Evolutionary conservation across 2,888 invertebrate species (phyloP).

Genomic region (Apamea monoglypha): DNA sequence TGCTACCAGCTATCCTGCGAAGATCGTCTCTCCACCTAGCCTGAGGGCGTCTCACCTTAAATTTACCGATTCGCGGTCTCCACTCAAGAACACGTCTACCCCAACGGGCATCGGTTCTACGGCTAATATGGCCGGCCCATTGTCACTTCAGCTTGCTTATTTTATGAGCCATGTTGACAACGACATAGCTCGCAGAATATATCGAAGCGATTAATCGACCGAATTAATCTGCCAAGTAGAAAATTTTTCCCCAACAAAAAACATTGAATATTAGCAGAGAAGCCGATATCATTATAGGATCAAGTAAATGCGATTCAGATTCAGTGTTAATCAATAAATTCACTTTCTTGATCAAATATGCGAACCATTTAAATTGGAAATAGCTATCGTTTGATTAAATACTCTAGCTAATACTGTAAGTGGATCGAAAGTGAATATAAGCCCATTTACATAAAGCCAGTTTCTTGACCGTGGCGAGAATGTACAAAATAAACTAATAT

Average conservation of each 20-base stretch:
- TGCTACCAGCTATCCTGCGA: too few species aligned
- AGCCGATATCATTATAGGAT: slow-evolving; percentile 31
- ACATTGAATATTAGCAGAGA: slow-evolving; percentile 27
- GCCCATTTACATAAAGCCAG: not conserved
- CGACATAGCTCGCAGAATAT: too few species aligned
- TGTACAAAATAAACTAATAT: too few species aligned
- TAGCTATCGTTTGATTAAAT: slow-evolving; percentile 61
- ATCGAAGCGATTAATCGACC: too few species aligned
- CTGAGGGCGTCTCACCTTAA: too few species aligned
- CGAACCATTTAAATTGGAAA: slow-evolving; percentile 60
- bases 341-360: slow-evolving; percentile 64
- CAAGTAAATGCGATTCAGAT: slow-evolving; percentile 50
- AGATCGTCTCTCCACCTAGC: too few species aligned
- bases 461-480: not conserved
- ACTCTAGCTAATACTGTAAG: slow-evolving; percentile 52
- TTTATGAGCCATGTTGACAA: too few species aligned
- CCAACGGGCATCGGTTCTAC: too few species aligned
- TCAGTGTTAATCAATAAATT: slow-evolving; percentile 61
- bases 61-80: too few species aligned
- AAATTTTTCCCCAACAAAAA: not conserved
- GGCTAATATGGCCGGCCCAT: too few species aligned
- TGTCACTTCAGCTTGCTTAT: too few species aligned
- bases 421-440: slow-evolving; percentile 21
- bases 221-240: not conserved
- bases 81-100: too few species aligned